Percentiles rank a stretch among this genome's conserved stretches.
phyloP scores from a whole-genome alignment of 2,888 invertebrate genomes.

The Eugnorisma glareosa region DNA sequence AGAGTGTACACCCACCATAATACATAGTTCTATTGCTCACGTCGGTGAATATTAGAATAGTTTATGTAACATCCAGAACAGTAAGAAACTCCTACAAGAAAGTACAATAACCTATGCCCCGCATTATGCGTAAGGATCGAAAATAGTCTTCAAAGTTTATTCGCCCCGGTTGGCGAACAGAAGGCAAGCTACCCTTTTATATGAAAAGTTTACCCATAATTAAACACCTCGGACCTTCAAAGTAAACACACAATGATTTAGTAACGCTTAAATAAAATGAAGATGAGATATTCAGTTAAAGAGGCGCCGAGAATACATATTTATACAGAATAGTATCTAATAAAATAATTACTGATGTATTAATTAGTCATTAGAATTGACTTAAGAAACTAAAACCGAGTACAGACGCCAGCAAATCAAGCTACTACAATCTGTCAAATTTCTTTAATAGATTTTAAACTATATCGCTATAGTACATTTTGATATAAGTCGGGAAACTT shows the following conservation, averaged over 20 bases:
- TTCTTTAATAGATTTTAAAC: too few species aligned
- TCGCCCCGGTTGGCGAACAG: conserved; percentile 68
- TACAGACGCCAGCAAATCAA: too few species aligned
- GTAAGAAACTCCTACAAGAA: conserved; percentile 26
- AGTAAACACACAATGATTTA: conserved; percentile 67
- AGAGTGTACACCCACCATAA: neutral
- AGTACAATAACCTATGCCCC: conserved; percentile 50
- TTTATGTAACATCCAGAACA: neutral
- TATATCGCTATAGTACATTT: too few species aligned
- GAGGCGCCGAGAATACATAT: conserved; percentile 13
- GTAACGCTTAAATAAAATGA: conserved; percentile 63
- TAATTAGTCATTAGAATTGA: neutral
- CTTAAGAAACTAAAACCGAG: too few species aligned
- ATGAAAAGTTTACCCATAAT: conserved; percentile 75
- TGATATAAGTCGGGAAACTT: too few species aligned
- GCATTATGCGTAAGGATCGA: conserved; percentile 68
- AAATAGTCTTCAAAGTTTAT: conserved; percentile 70
- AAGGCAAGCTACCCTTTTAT: conserved; percentile 73
- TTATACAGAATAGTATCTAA: neutral
- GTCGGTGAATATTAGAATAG: neutral
- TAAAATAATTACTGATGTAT: neutral
- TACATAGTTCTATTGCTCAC: neutral
- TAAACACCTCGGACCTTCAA: conserved; percentile 66
- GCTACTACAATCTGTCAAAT: too few species aligned
- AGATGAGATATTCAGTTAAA: conserved; percentile 58